Evolutionary conservation across 2,797 vertebrate species (phyloP), one percentile per base, ranked within the genome.

Genomic region (Clamator glandarius): DNA sequence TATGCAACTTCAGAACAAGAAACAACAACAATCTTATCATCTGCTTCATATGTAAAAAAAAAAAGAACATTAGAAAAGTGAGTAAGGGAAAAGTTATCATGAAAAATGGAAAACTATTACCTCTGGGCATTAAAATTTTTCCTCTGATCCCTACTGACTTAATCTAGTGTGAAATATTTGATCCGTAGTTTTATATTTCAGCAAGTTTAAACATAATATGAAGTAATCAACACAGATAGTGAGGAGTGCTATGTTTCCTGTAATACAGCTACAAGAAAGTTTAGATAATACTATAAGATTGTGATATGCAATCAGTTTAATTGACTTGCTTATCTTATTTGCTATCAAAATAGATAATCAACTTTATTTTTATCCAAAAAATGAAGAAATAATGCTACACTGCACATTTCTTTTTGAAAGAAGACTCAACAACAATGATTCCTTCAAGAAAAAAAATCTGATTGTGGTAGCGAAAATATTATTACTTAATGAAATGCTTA

Each of bases 1-100:
- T 86, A 16, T 55, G 15, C 23, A 78, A 68, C 11, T 87, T 70
- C 33, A 61, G 50, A 84, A 18, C 6, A 77, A 44, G 52, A 84
- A 93, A 73, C 35, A 92, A 87, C n/a, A 90, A 81, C 41, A 79
- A 62, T 74, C 59, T 42, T 66, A 12, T 84, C 91, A 95, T 95
- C 91, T 95, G 93, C 19, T 92, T 95, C 68, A 67, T 63, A 33
- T 42, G 70, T 64, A 39, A 39, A 39, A 12, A 11, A 15, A 61
- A 87, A 85, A 26, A 2, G 0, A 6, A 21, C 64, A 81, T 83
- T 74, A 55, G 21, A 48, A 55, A 82, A 69, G 9, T 15, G 18
- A 64, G 35, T 33, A 70, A 35, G 3, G 19, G n/a, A 58, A 82
- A 70, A 84, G 46, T 21, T 79, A 73, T 26, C 0, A 0, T 73